Conservation (phyloP, 1,140 invertebrate species). For the Hycleus phaleratus region DNA sequence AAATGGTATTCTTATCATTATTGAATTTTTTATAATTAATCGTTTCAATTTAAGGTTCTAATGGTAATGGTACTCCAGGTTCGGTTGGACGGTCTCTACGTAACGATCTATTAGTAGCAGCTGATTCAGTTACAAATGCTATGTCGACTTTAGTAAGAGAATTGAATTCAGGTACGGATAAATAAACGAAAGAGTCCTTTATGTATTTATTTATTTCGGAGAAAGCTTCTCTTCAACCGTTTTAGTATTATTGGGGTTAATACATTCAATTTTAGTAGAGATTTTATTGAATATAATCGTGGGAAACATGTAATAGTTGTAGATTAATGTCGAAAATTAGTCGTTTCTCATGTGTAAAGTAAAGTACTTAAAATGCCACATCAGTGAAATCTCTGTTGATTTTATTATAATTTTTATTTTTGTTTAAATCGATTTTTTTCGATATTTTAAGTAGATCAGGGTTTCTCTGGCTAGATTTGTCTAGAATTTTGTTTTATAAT, state of each 20-base stretch:
- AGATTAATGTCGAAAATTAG: too few relatives aligned
- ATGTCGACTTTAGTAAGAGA: slow-evolving; percentile 94
- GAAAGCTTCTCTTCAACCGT: slow-evolving; percentile 8
- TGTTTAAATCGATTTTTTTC: slow-evolving; percentile 8
- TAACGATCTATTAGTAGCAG: slow-evolving; percentile 82
- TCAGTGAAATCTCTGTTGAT: not conserved
- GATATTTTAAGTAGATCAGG: not conserved
- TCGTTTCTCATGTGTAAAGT: too few relatives aligned
- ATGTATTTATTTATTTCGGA: slow-evolving; percentile 1
- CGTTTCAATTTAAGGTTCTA: slow-evolving; percentile 19
- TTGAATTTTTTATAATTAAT: too few relatives aligned
- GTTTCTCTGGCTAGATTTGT: too few relatives aligned
- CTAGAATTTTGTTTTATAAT: too few relatives aligned
- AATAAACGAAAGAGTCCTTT: slow-evolving; percentile 14
- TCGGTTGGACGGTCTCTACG: slow-evolving; percentile 58
- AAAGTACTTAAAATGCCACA: too few relatives aligned
- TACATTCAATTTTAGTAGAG: slow-evolving; percentile 1
- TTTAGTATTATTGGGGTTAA: slow-evolving; percentile 16
- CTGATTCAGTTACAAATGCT: slow-evolving; percentile 91
- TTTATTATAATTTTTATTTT: slow-evolving; percentile 11
- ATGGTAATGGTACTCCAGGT: slow-evolving; percentile 39
- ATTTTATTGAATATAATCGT: not conserved
- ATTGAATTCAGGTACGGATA: slow-evolving; percentile 76
- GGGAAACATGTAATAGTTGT: too few relatives aligned
- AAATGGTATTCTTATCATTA: slow-evolving; percentile 15